Percentiles rank a stretch among this genome's conserved stretches.
These are phyloP conservation scores for Ashinkailepas kermadecensis DNA, from an alignment of 2,888 invertebrate genomes.

Conservation along the genomic window DNA sequence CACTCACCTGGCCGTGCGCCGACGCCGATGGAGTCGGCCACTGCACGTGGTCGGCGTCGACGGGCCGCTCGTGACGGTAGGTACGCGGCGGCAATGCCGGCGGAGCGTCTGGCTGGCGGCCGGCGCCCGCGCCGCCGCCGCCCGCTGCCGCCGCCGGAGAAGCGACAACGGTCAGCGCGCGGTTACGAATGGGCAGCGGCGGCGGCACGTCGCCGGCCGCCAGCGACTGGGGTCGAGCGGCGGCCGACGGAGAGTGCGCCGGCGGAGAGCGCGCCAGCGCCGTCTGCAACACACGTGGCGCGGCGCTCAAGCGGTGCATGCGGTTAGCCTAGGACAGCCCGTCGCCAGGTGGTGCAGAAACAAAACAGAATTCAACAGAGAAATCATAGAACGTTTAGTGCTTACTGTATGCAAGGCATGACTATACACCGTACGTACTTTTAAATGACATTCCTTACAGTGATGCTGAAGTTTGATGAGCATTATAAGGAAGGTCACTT, in stretches of 20 bases:
- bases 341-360: neutral
- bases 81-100: slow-evolving; percentile 49
- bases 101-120: slow-evolving; percentile 43
- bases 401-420: no score
- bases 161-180: slow-evolving; percentile 24
- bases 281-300: slow-evolving; percentile 23
- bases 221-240: slow-evolving; percentile 15
- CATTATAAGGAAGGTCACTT: no score
- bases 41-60: slow-evolving; percentile 45
- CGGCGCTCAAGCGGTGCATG: slow-evolving; percentile 11
- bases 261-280: slow-evolving; percentile 30
- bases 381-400: no score
- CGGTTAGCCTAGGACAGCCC: neutral
- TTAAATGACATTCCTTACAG: no score
- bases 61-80: slow-evolving; percentile 32
- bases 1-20: neutral
- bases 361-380: neutral
- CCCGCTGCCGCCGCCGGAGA: slow-evolving; percentile 25
- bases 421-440: no score
- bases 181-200: slow-evolving; percentile 29
- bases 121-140: slow-evolving; percentile 24
- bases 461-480: no score
- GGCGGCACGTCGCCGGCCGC: slow-evolving; percentile 30
- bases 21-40: slow-evolving; percentile 28
- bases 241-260: slow-evolving; percentile 28